Evolutionary conservation across 2,888 invertebrate species (phyloP), one percentile per base, ranked within the genome.

Genomic region (Catonia carolina): DNA sequence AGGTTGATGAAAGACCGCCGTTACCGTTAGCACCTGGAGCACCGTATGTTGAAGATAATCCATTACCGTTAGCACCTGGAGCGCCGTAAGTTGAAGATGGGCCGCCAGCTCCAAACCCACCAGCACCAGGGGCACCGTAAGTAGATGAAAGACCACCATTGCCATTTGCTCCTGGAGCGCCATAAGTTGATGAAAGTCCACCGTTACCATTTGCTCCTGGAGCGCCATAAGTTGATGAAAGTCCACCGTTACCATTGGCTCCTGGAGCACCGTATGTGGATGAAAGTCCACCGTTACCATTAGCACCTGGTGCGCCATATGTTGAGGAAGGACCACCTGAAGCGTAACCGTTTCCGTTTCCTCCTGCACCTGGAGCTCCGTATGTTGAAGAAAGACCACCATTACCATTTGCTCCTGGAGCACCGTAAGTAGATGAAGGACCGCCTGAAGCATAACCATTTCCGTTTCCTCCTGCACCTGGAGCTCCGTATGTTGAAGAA

Each of bases 151-250:
- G 36, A 15, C 55, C 52, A 18, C 52, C 57, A 22, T 20, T 35
- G 14, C 57, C 55, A 15, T 17, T n/a, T n/a, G 39, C 39, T 36
- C 53, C 53, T 5, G 60, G 57, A 39, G 60, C 58, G 17, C 54
- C 56, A 37, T 50, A 42, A 39, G 45, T 27, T 39, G 53, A 35
- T 53, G 41, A 41, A 14, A 31, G 52, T 12, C 56, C 55, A 22
- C 55, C 57, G 39, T 50, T 49, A 15, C 35, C 60, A 37, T 52
- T 52, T 23, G 54, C 23, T 7, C 53, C 53, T 2, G 60, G 60
- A 14, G 61, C 60, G 41, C 64, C 64, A 39, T 62, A 60, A 35
- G 60, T 59, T 22, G 61, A 61, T 12, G 59, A 60, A n/a, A 61
- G 61, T 23, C 51, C 27, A 0, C 57, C 54, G 18, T 23, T 7